Base-by-base conservation (phyloP, 2,888 invertebrate species). In the Drosophila fungiperda region DNA sequence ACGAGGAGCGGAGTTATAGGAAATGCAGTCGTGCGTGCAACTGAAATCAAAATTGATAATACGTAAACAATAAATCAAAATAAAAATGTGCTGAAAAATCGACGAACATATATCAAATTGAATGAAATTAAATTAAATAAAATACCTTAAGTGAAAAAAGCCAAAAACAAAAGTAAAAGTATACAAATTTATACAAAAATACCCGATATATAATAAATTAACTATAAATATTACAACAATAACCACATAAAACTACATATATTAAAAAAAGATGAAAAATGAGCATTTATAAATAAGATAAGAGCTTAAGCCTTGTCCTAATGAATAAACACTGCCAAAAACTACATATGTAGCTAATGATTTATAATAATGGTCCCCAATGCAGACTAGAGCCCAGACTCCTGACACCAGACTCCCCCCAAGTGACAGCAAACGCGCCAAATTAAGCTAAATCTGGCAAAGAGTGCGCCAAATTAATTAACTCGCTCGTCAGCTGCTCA, bases 381-480 rank as follows among this genome's bases (percentile, higher is more conserved):
- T 50, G 63, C 40, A 60, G 42, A 57, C 26, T 60, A 60, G 17
- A 32, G 33, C 3, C 71, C 45, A 32, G 35, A 32, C 26, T 55
- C n/a, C n/a, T 23, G 23, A 29, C 29, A 45, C 20, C 40, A 17
- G 29, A 38, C 23, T 45, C 42, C 12, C 33, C n/a, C n/a, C 32
- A 5, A 64, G 35, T 32, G n/a, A n/a, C 8, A 54, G 33, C 23
- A 54, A 54, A 54, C 60, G 15, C 32, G 54, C 66, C 54, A 58
- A 73, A 60, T 70, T 68, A 50, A 62, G 60, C 42, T 48, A 66
- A 76, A 76, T 78, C 68, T 68, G 68, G 76, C 71, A 23, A 60
- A 49, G 42, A 63, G 62, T 63, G 64, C 52, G 68, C 68, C 67
- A 72, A 75, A 75, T 66, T 80, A 75, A 80, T 75, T 71, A 55